Base-by-base conservation (phyloP, 2,888 invertebrate species). In the Chromoteleia sp. region DNA sequence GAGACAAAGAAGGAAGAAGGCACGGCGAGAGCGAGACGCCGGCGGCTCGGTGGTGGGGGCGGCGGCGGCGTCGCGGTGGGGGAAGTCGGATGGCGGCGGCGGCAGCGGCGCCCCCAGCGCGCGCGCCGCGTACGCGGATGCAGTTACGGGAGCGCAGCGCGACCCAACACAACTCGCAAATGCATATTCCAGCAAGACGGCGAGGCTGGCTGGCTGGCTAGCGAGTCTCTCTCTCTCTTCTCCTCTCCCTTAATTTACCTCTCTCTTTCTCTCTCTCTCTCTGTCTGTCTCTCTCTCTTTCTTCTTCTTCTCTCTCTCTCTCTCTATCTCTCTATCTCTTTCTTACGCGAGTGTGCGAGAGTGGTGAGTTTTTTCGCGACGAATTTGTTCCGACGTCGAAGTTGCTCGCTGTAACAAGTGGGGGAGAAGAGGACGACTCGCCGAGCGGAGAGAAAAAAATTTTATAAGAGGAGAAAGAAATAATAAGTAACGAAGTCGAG, bases 111-210 rank as follows among this genome's bases (percentile, higher is more conserved):
- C 90, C 90, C 86, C 88, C 88, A 88, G 90, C 91, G 90, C 90
- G 88, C 89, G 89, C 89, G 89, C 89, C 90, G 88, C 87, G 87
- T 88, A 90, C 89, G 89, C 89, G 90, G 89, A 91, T 91, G 91
- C 91, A 91, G 91, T 91, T 91, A 91, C 91, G 91, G 91, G 91
- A 91, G 91, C 91, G 91, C 91, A 91, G 91, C 91, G 91, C 90
- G 91, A 91, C 90, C 89, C 89, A 89, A 91, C 90, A 90, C 91
- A 90, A 89, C 91, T 85, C 84, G 85, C 84, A 84, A 82, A 82
- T 82, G 82, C 74, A 81, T 77, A 79, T 81, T 71, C 81, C 82
- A 75, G 80, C 70, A 78, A 79, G 76, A 76, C 81, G 73, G 82
- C 79, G 71, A 79, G 82, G 82, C 82, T 78, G 80, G 80, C 80